Evolutionary conservation across 92 coral and sea anemone genomes (phyloP), one percentile per base, ranked within the genome.

Genomic region (Blastomussa wellsi): DNA sequence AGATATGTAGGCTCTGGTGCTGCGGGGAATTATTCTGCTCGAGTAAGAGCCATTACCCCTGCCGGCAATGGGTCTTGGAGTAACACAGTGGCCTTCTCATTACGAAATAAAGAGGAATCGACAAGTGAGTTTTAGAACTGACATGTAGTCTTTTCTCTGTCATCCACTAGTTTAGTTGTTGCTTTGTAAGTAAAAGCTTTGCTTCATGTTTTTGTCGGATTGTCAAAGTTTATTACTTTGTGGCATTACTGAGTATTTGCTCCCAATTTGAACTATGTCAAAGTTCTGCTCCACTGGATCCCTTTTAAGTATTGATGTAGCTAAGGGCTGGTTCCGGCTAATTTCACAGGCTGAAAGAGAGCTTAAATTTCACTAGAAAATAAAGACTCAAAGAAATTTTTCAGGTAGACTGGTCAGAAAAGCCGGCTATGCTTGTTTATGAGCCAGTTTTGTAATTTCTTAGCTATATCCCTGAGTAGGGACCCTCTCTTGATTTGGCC

Each of bases 11-110:
- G 22, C 33, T 31, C 13, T n/a, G 24, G 71, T 24, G 57, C 20
- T 70, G 60, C n/a, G 12, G 97, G 98, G 12, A 88, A 90, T 47
- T 94, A 94, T 86, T 75, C 94, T 65, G 99, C 90, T 55, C 92
- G 90, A 65, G 95, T 97, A 13, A 92, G 99, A 36, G 98, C 99
- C 2, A 97, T 97, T 49, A 97, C 99, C 12, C 98, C 99, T 5
- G 97, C 98, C 29, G 99, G 99, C 13, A 97, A 97, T 81, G 99
- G 99, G 24, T 92, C 98, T 26, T 97, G 99, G 99, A 91, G 98
- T 84, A 79, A 87, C 22, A 35, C 84, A 24, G 89, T 88, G 41
- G 36, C 74, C 14, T 94, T 97, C 69, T 49, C 77, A 37, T 38
- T 92, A 5, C 11, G 72, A 13, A n/a, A 62, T 38, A 82, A 72